A percentile compares a stretch with the other conserved stretches of the same genome.
These are phyloP conservation scores for Neosilurus mollespiculum DNA, from an alignment of 2,797 vertebrate species.

Conservation along the genomic window DNA sequence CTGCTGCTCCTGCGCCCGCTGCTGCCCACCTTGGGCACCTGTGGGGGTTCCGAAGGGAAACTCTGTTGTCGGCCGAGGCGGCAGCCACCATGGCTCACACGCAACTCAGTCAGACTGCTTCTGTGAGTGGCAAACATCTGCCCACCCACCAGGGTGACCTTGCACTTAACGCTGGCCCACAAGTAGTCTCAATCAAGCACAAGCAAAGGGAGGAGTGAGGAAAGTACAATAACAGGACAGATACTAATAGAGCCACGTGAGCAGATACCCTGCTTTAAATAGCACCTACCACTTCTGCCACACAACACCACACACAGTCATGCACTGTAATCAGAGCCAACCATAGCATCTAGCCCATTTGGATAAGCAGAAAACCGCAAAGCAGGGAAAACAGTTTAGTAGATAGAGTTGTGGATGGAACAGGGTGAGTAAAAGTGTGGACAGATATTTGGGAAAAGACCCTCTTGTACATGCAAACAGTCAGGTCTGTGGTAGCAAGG, in stretches of 20 bases:
- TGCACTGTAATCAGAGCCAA: slow-evolving; percentile 64
- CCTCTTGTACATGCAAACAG: slow-evolving; percentile 3
- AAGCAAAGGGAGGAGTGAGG: slow-evolving; percentile 30
- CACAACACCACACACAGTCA: slow-evolving; percentile 53
- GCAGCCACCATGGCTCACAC: slow-evolving; percentile 49
- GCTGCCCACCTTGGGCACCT: slow-evolving; percentile 69
- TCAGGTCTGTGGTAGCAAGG: slow-evolving; percentile 19
- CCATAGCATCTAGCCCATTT: slow-evolving; percentile 22
- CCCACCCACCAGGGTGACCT: slow-evolving; percentile 16
- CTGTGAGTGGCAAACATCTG: slow-evolving; percentile 67
- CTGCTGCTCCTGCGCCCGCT: slow-evolving; percentile 68
- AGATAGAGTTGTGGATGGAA: neutral
- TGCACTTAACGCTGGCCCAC: neutral
- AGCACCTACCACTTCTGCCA: slow-evolving; percentile 53
- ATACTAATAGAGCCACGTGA: slow-evolving; percentile 37
- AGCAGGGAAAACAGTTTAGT: slow-evolving; percentile 37
- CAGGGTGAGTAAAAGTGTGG: slow-evolving; percentile 2
- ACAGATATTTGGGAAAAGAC: neutral
- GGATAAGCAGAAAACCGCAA: slow-evolving; percentile 37
- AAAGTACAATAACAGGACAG: slow-evolving; percentile 37
- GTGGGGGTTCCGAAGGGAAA: slow-evolving; percentile 61
- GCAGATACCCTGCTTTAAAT: slow-evolving; percentile 60
- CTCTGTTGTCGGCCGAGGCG: slow-evolving; percentile 60
- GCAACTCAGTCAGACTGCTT: slow-evolving; percentile 61
- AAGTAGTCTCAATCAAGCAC: slow-evolving; percentile 23